phyloP scores from a whole-genome alignment of 2,888 invertebrate species.

The Ichneumon xanthorius region DNA sequence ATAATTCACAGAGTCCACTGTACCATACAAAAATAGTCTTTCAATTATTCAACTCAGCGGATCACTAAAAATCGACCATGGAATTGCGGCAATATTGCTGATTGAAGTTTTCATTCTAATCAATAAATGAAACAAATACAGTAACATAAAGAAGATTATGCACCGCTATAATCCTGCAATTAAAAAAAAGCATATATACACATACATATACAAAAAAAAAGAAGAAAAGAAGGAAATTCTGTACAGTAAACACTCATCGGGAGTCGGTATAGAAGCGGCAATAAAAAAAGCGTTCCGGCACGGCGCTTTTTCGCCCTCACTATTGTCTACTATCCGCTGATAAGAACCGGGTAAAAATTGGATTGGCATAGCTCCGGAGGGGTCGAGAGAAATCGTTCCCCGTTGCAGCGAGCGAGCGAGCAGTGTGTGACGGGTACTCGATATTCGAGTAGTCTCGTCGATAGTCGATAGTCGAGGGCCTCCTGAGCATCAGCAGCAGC shows the following conservation, averaged over 20 bases:
- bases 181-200: too few relatives aligned
- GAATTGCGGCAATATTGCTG: too few relatives aligned
- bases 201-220: neutral
- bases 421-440: slow-evolving; percentile 78
- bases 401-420: slow-evolving; percentile 37
- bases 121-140: too few relatives aligned
- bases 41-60: too few relatives aligned
- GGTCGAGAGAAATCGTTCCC: slow-evolving; percentile 13
- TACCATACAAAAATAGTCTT: too few relatives aligned
- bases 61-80: too few relatives aligned
- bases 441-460: slow-evolving; percentile 73
- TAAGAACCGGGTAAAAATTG: slow-evolving; percentile 73
- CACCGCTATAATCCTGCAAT: too few relatives aligned
- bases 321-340: slow-evolving; percentile 45
- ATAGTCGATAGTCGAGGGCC: slow-evolving; percentile 71
- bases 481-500: slow-evolving; percentile 59
- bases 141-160: too few relatives aligned
- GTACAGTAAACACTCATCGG: neutral
- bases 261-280: slow-evolving; percentile 7
- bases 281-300: slow-evolving; percentile 40
- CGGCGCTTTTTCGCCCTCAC: slow-evolving; percentile 24
- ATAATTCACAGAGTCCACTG: too few relatives aligned
- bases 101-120: too few relatives aligned
- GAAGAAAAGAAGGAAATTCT: neutral
- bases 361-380: slow-evolving; percentile 70